Percentiles rank a stretch among this genome's conserved stretches.
These are phyloP conservation scores for Philonicus albiceps DNA, from an alignment of 2,888 invertebrate genomes.

Conservation along the genomic window DNA sequence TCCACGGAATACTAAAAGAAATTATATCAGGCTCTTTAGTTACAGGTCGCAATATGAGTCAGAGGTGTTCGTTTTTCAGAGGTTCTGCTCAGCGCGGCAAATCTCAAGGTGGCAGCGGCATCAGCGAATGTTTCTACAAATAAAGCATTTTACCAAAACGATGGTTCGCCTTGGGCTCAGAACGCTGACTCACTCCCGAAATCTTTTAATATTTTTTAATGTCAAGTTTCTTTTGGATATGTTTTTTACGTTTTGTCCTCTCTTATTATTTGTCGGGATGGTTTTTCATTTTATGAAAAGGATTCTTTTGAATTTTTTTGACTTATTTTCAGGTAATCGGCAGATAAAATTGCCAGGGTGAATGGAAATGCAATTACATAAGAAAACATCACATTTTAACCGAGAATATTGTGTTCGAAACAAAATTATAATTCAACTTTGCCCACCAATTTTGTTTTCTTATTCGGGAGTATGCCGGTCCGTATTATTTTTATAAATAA, in stretches of 20 bases:
- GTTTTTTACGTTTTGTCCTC: background rate
- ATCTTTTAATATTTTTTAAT: background rate
- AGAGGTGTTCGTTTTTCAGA: background rate
- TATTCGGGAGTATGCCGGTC: background rate
- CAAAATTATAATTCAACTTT: background rate
- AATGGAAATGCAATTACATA: background rate
- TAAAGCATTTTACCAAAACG: background rate
- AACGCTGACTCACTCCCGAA: background rate
- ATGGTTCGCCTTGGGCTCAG: background rate
- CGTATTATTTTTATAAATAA: background rate
- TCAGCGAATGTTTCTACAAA: background rate
- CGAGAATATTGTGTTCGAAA: background rate
- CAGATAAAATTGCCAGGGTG: background rate
- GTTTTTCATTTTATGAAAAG: background rate
- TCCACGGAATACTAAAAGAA: background rate
- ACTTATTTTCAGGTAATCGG: background rate
- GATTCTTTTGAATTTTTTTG: background rate
- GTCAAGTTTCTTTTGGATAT: background rate
- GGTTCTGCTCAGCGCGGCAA: background rate
- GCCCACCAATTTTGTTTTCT: background rate
- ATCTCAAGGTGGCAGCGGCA: background rate
- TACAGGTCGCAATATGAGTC: background rate
- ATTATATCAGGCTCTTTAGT: background rate
- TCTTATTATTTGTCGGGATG: background rate
- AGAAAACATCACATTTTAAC: background rate